Evolutionary conservation across 1,140 invertebrate genomes (phyloP), one percentile per base, ranked within the genome.

Genomic region (Drosophila bipectinata): DNA sequence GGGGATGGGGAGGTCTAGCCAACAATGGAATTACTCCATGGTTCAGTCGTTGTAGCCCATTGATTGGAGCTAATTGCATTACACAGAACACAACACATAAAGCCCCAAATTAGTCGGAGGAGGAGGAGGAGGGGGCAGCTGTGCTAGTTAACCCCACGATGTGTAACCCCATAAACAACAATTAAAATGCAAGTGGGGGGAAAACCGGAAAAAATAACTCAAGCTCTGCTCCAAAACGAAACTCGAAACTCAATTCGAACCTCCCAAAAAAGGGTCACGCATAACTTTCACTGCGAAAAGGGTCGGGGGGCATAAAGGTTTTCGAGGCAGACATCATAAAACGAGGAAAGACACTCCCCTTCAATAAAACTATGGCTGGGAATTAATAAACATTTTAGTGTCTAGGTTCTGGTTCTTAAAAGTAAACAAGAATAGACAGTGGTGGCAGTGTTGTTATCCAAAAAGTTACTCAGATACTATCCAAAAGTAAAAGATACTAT

Each of bases 1-100:
- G 21, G 6, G 26, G 6, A 28, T 28, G 26, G 5, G 12, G 44
- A 51, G 62, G 44, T 41, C 73, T 14, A 37, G 6, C 24, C 53
- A 64, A 74, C 72, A 74, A 74, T 55, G 63, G 37, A 44, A 37
- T 45, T 30, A 34, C 54, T 77, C 21, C 47, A 73, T 82, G 73
- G 49, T 47, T 82, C 48, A 52, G 57, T 75, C 67, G 67, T 56
- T 41, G 28, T 58, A 34, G 37, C 48, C 48, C 81, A 85, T 79
- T 88, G 76, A 88, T 83, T 88, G 60, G 69, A 75, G 66, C 68
- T 83, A 88, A 88, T 88, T 88, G 83, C 75, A 82, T 68, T 77
- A 72, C 67, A 77, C 30, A 68, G 64, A 83, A 57, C 59, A 64
- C 44, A 74, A 72, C 45, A 47, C 51, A 75, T 39, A 58, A 59